Evolutionary conservation across 2,797 vertebrate species (phyloP), one percentile per base, ranked within the genome.

Genomic region (Sus cebifrons): DNA sequence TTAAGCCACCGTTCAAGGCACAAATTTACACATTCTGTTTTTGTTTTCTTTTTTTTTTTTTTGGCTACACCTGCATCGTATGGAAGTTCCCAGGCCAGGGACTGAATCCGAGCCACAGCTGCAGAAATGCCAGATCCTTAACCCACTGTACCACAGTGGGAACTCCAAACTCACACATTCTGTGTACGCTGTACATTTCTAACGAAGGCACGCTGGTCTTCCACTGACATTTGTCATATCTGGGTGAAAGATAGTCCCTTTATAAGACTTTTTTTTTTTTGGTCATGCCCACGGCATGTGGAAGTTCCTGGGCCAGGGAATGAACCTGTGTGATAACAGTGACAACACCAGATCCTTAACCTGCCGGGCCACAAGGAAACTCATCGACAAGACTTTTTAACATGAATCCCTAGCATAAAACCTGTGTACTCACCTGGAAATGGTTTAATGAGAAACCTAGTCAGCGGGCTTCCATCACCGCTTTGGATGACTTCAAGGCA

Each of bases 361-460:
- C 44, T 49, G 44, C 44, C 9, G 44, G 6, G 44, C 44, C 44
- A 49, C 44, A 10, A 49, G 44, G 44, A 49, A 49, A 49, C 44
- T 49, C 44, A 5, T 49, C 6, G 9, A 49, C 44, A 49, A 98
- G 98, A 99, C 99, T 99, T 98, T 98, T 98, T 99, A 99, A 99
- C 99, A 98, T 98, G 98, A 99, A 99, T 98, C 98, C 98, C 99
- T 99, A 99, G 98, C 99, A 99, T 99, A 99, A 99, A 99, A 99
- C 99, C 98, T 99, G 98, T 99, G 97, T 99, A 99, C 99, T 99
- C 99, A 98, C 99, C 98, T 99, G 98, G 99, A 99, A 99, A 99
- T 99, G 99, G 99, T 99, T 99, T 98, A 99, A 99, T 97, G 98
- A 97, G 97, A 98, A 99, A 99, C 98, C 98, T 98, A 99, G 98